These are phyloP conservation scores for Rhaphigaster nebulosa DNA, from an alignment of 2,888 invertebrate genomes.

Conservation along the genomic window DNA sequence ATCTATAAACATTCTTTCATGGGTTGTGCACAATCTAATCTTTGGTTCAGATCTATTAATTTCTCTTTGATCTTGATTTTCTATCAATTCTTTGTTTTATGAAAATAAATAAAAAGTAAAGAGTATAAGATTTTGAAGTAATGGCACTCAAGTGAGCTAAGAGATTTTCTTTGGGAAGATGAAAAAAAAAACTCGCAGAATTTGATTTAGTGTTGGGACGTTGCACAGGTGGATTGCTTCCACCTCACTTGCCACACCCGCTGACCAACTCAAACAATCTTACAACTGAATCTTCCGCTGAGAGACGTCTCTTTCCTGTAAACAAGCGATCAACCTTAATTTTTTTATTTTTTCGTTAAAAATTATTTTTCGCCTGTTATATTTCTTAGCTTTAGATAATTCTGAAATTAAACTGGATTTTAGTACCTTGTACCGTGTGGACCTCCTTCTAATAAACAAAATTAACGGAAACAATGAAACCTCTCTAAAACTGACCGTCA, in stretches of 20 bases:
- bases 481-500: too few species aligned
- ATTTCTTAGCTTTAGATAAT: too few species aligned
- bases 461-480: too few species aligned
- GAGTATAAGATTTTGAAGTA: not conserved
- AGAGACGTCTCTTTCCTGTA: not conserved
- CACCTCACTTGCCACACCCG: not conserved
- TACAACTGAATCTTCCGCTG: not conserved
- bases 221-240: not conserved
- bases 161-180: not conserved
- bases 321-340: not conserved
- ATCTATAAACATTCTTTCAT: too few species aligned
- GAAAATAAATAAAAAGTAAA: not conserved
- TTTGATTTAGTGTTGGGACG: constrained; percentile 8
- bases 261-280: not conserved
- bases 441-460: too few species aligned
- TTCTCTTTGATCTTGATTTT: not conserved
- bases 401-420: too few species aligned
- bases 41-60: not conserved
- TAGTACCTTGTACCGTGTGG: too few species aligned
- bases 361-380: not conserved
- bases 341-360: not conserved
- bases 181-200: not conserved
- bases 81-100: not conserved
- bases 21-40: too few species aligned
- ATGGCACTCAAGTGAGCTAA: not conserved